Evolutionary conservation across 2,888 invertebrate genomes (phyloP), one percentile per base, ranked within the genome.

Genomic region (Mesoligia furuncula): DNA sequence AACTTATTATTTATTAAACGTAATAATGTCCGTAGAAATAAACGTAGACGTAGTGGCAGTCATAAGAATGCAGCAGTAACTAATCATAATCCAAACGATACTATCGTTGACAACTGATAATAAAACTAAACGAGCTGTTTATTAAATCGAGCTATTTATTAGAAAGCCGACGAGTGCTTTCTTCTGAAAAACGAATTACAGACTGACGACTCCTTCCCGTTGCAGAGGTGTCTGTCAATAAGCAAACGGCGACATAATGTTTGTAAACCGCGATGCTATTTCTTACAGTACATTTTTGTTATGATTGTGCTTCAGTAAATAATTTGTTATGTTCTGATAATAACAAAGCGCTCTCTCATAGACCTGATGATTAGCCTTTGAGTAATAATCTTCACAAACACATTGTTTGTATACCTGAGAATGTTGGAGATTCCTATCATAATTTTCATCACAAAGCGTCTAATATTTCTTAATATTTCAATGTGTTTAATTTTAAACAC

Each of bases 241-340:
- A 5, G 36, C 73, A 36, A 59, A 42, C 85, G 87, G 85, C 89
- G 88, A 90, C 85, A 88, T 86, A 83, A 82, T 95, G 94, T 96
- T 96, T 95, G 91, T 93, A 96, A 96, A 96, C 95, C 94, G 81
- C 93, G 74, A 88, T 90, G 89, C 84, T 86, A 85, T 87, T 86
- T 91, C 90, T 91, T 90, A 74, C 85, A 87, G 85, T 89, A 94
- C 93, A 93, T 93, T 93, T 93, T 92, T 93, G 88, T 79, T 79
- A 77, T 93, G 92, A 92, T 89, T 93, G 90, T 89, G 85, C 79
- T 84, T 81, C 78, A 85, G 82, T 83, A 77, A 85, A 90, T 88
- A 88, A 87, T 89, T 81, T 86, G 78, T 83, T 84, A 80, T 82
- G 54, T 77, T 67, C 80, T 65, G 69, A 83, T 81, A 84, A 85